phyloP scores from a whole-genome alignment of 2,888 invertebrate species.

The Agrochola lota region DNA sequence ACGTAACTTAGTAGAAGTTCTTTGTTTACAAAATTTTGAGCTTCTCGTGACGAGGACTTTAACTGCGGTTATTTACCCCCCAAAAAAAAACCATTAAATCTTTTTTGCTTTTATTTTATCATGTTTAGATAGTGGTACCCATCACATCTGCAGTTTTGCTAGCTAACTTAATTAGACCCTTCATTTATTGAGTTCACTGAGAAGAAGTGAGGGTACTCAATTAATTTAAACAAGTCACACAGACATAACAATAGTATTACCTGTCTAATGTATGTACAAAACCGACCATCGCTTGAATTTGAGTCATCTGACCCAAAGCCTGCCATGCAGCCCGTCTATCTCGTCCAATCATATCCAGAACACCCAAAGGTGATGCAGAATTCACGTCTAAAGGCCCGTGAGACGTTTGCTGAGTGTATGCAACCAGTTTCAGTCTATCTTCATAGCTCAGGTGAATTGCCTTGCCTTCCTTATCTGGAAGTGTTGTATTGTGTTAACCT shows the following conservation, averaged over 20 bases:
- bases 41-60: no score
- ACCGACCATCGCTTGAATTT: constrained; percentile 97
- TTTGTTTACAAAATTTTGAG: no score
- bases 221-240: background rate
- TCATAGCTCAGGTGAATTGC: constrained; percentile 98
- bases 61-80: no score
- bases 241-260: constrained; percentile 67
- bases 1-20: no score
- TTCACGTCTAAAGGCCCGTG: constrained; percentile 95
- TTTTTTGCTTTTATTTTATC: no score
- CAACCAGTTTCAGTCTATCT: constrained; percentile 97
- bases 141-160: no score
- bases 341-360: constrained; percentile 98
- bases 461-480: constrained; percentile 98
- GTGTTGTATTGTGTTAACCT: constrained; percentile 10
- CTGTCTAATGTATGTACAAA: constrained; percentile 97
- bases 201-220: background rate
- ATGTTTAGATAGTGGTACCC: no score
- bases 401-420: constrained; percentile 97
- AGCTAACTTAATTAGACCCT: no score
- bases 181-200: background rate
- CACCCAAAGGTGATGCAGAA: constrained; percentile 95
- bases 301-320: constrained; percentile 95
- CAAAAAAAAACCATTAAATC: no score
- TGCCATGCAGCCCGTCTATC: constrained; percentile 98